Conservation (phyloP, 2,888 invertebrate genomes). For the Drosophila formosana region DNA sequence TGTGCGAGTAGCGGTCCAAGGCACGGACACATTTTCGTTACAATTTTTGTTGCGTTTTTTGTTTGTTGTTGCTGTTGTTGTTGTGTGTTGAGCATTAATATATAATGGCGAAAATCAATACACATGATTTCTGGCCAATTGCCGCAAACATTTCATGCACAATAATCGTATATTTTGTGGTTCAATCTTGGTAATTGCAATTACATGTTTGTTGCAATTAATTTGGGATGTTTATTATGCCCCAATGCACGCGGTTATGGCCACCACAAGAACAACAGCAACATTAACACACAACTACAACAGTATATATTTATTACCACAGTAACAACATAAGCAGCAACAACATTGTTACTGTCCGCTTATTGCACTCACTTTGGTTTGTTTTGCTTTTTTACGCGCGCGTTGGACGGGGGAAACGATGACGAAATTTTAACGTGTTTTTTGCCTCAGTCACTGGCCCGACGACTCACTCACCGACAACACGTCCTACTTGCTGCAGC, state of each 20-base stretch:
- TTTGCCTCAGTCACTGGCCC: slow-evolving; percentile 26
- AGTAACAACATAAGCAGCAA: slow-evolving; percentile 21
- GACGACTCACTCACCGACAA: slow-evolving; percentile 13
- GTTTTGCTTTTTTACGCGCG: slow-evolving; percentile 67
- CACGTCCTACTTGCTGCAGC: slow-evolving; percentile 56
- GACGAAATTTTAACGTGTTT: slow-evolving; percentile 69
- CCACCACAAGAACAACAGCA: slow-evolving; percentile 15
- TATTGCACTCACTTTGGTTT: slow-evolving; percentile 68
- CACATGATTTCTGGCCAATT: slow-evolving; percentile 56
- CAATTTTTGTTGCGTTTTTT: slow-evolving; percentile 44
- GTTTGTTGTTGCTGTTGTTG: slow-evolving; percentile 30
- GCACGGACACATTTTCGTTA: slow-evolving; percentile 51
- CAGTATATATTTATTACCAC: slow-evolving; percentile 10
- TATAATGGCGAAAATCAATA: slow-evolving; percentile 75
- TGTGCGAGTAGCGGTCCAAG: slow-evolving; percentile 43
- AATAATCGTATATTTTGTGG: slow-evolving; percentile 52
- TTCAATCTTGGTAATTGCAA: slow-evolving; percentile 69
- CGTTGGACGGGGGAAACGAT: slow-evolving; percentile 52
- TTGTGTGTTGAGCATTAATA: slow-evolving; percentile 54
- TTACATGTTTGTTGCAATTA: slow-evolving; percentile 66
- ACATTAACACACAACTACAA: slow-evolving; percentile 24
- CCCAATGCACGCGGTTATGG: slow-evolving; percentile 39
- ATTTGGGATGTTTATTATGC: slow-evolving; percentile 60
- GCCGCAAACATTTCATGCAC: slow-evolving; percentile 52
- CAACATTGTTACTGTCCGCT: slow-evolving; percentile 24